Percentiles rank a stretch among this genome's conserved stretches.
Conservation (phyloP, 1,140 invertebrate genomes). For the Zophobas atratus region DNA sequence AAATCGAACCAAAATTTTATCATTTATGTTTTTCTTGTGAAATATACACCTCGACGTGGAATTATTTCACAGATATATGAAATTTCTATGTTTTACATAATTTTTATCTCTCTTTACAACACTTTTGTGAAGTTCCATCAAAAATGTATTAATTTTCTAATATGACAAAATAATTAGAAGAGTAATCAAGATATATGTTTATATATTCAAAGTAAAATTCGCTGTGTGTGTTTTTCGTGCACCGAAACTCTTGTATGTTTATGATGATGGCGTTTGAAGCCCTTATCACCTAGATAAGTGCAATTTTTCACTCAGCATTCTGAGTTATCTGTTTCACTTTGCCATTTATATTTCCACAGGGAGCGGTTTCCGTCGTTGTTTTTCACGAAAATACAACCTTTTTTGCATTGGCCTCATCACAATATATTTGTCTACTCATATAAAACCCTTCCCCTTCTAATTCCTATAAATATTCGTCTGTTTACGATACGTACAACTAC, state of each 20-base stretch:
- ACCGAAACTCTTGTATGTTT: neutral
- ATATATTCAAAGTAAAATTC: no score
- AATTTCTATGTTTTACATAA: no score
- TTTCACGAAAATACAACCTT: conserved; percentile 33
- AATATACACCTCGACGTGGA: no score
- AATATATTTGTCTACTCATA: conserved; percentile 38
- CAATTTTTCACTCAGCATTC: conserved; percentile 22
- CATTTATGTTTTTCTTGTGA: no score
- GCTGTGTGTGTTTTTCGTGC: neutral
- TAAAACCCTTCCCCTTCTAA: conserved; percentile 37
- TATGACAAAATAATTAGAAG: no score
- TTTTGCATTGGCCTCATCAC: conserved; percentile 40
- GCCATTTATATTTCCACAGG: conserved; percentile 35
- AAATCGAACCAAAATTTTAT: no score
- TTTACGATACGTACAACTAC: conserved; percentile 25
- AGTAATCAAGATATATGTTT: no score
- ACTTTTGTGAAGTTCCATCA: no score
- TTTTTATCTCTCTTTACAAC: no score
- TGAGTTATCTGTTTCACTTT: conserved; percentile 40
- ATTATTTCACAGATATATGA: no score
- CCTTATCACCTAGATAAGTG: conserved; percentile 30
- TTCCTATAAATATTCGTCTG: conserved; percentile 35
- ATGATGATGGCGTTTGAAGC: conserved; percentile 5
- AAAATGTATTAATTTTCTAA: no score
- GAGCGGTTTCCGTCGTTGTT: conserved; percentile 26